A percentile compares a stretch with the other conserved stretches of the same genome.
Conservation (phyloP, 2,888 invertebrate species). For the Mythimna pallens region DNA sequence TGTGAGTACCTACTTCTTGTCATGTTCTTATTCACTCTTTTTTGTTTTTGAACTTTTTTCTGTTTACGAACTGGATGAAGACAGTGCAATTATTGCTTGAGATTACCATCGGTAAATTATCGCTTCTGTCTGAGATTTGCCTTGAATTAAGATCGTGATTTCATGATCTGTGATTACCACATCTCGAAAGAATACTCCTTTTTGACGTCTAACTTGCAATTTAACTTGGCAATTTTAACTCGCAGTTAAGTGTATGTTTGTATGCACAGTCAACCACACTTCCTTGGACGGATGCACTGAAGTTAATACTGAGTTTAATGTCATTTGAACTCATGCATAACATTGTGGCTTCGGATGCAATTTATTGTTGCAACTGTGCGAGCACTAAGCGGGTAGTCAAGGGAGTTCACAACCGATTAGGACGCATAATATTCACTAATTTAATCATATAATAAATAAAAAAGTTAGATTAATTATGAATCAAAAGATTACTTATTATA, state of each 20-base stretch:
- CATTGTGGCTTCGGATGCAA: conserved; percentile 25
- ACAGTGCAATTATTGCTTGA: conserved; percentile 36
- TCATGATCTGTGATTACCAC: conserved; percentile 49
- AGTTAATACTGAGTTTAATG: conserved; percentile 44
- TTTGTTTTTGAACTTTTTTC: conserved; percentile 25
- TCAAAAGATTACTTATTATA: background rate
- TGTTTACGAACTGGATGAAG: conserved; percentile 30
- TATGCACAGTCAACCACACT: conserved; percentile 55
- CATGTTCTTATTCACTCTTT: background rate
- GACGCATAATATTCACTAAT: background rate
- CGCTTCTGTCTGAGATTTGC: conserved; percentile 39
- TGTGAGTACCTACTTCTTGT: conserved; percentile 67
- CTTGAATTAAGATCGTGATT: conserved; percentile 60
- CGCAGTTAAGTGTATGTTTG: conserved; percentile 51
- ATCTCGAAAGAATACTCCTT: conserved; percentile 22
- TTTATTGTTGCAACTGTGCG: conserved; percentile 30
- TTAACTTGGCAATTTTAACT: conserved; percentile 34
- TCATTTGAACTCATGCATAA: conserved; percentile 46
- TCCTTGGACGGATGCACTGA: conserved; percentile 41
- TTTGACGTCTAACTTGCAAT: conserved; percentile 30
- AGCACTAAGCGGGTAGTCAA: background rate
- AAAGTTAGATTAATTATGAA: background rate
- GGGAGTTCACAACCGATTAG: background rate
- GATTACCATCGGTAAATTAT: conserved; percentile 54
- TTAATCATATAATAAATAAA: background rate